These are phyloP conservation scores for Cyrtodaria siliqua DNA, from an alignment of 2,888 invertebrate genomes.

Conservation along the genomic window DNA sequence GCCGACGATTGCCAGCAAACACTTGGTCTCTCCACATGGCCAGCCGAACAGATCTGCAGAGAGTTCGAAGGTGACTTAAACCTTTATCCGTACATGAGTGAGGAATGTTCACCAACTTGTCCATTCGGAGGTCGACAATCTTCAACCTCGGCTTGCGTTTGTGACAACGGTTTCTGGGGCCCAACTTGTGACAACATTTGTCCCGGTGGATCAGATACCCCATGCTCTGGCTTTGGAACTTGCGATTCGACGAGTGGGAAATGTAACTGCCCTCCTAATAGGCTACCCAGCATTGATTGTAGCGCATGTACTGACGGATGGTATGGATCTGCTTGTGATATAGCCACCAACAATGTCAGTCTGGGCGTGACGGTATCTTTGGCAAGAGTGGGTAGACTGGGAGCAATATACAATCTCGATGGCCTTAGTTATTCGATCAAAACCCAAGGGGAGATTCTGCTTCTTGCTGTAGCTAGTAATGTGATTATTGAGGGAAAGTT, in stretches of 20 bases:
- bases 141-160: constrained; percentile 49
- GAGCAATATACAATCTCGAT: constrained; percentile 67
- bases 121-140: constrained; percentile 52
- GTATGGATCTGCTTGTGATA: constrained; percentile 67
- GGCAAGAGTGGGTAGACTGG: constrained; percentile 59
- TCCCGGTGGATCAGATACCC: constrained; percentile 68
- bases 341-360: constrained; percentile 54
- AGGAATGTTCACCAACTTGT: constrained; percentile 57
- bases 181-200: constrained; percentile 66
- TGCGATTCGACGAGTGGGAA: constrained; percentile 66
- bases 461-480: constrained; percentile 64
- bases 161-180: constrained; percentile 70
- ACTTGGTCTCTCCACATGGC: constrained; percentile 54
- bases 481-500: constrained; percentile 71
- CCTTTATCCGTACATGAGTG: constrained; percentile 50
- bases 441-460: constrained; percentile 59
- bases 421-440: constrained; percentile 63
- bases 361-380: constrained; percentile 4
- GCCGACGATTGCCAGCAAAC: constrained; percentile 68
- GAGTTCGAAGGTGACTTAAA: constrained; percentile 55
- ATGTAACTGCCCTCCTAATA: constrained; percentile 73
- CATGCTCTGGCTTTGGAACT: constrained; percentile 73
- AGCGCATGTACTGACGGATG: constrained; percentile 68
- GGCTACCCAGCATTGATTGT: constrained; percentile 63
- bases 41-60: constrained; percentile 65